Percentiles rank a stretch among this genome's conserved stretches.
Evolutionary conservation across 1,140 invertebrate genomes (phyloP).

Genomic region (Leptonema lineaticorne): DNA sequence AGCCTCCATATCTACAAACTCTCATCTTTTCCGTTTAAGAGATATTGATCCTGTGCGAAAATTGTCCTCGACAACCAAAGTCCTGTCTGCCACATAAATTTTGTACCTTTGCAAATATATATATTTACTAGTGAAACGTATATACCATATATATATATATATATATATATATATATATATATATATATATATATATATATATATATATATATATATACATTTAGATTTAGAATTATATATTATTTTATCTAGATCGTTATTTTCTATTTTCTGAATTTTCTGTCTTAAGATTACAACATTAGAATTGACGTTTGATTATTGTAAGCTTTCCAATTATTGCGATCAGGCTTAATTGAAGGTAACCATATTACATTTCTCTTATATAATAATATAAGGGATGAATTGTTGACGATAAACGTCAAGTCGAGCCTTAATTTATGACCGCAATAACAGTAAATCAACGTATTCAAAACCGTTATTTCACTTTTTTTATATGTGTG

Average conservation of each 20-base stretch:
- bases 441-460: conserved; percentile 36
- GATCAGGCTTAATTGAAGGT: conserved; percentile 21
- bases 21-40: neutral
- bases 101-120: too few relatives aligned
- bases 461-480: neutral
- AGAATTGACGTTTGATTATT: too few relatives aligned
- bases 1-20: neutral
- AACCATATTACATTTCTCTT: neutral
- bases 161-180: neutral
- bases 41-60: conserved; percentile 8
- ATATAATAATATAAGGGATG: neutral
- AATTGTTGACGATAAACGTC: conserved; percentile 37
- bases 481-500: neutral
- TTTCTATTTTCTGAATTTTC: too few relatives aligned
- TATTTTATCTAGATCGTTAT: neutral
- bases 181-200: neutral
- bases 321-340: too few relatives aligned
- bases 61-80: neutral
- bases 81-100: too few relatives aligned
- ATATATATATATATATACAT: neutral
- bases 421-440: conserved; percentile 35
- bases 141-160: neutral
- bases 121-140: neutral
- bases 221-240: neutral
- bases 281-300: too few relatives aligned